Evolutionary conservation across 2,113 vertebrate species (phyloP).

Genomic region (Okapia johnstoni): DNA sequence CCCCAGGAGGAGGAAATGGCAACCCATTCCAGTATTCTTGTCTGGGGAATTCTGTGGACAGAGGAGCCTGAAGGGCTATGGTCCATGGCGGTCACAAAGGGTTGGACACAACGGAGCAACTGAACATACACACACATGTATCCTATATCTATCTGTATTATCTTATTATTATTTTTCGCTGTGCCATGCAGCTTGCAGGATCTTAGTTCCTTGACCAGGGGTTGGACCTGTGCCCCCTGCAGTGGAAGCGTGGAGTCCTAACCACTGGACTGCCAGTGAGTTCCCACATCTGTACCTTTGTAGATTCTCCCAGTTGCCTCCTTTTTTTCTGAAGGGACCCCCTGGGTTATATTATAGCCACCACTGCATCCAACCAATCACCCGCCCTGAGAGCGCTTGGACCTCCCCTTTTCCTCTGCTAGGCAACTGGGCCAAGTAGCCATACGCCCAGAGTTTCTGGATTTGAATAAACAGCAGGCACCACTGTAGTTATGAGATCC

Average conservation of each 20-base stretch:
- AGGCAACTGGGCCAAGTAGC: background rate
- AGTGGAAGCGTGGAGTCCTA: background rate
- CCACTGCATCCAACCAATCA: background rate
- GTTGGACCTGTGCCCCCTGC: background rate
- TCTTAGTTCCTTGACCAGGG: background rate
- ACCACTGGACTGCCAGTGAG: background rate
- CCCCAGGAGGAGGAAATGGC: background rate
- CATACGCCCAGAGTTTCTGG: background rate
- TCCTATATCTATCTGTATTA: background rate
- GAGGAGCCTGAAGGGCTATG: background rate
- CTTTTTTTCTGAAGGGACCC: background rate
- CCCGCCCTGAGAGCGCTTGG: too few relatives aligned
- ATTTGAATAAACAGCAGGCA: background rate
- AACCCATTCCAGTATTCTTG: background rate
- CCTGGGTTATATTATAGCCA: background rate
- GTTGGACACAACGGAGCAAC: background rate
- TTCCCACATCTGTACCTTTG: background rate
- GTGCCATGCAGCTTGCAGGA: background rate
- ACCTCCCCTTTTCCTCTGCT: background rate
- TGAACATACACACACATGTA: background rate
- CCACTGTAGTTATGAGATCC: background rate
- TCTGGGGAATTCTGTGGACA: background rate
- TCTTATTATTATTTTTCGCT: background rate
- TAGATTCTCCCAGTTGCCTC: background rate
- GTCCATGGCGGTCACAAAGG: background rate